Percentiles rank a stretch among this genome's conserved stretches.
phyloP scores from a whole-genome alignment of 2,113 vertebrate species.

The rabbit (Oryctolagus cuniculus) region mOryCun1.1 NC_091433.1:33282501-33283000 shows the following conservation, averaged over 20 bases:
- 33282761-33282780: background rate
- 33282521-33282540: background rate
- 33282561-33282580: background rate
- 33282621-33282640: background rate
- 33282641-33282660: background rate
- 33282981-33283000: slow-evolving; percentile 19
- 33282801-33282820: background rate
- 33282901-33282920: background rate
- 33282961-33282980: background rate
- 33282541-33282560: background rate
- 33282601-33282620: background rate
- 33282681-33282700: background rate
- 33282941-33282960: background rate
- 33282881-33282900: background rate
- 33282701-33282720: slow-evolving; percentile 28
- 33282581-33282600: background rate
- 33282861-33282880: background rate
- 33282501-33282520: background rate
- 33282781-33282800: slow-evolving; percentile 38
- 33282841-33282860: background rate
- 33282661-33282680: background rate
- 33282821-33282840: background rate
- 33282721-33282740: slow-evolving; percentile 18
- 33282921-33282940: background rate
- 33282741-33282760: slow-evolving; percentile 6